A percentile compares a stretch with the other conserved stretches of the same genome.
These are phyloP conservation scores for Bombycilla garrulus DNA, from an alignment of 2,113 vertebrate genomes.

Conservation along the genomic window DNA sequence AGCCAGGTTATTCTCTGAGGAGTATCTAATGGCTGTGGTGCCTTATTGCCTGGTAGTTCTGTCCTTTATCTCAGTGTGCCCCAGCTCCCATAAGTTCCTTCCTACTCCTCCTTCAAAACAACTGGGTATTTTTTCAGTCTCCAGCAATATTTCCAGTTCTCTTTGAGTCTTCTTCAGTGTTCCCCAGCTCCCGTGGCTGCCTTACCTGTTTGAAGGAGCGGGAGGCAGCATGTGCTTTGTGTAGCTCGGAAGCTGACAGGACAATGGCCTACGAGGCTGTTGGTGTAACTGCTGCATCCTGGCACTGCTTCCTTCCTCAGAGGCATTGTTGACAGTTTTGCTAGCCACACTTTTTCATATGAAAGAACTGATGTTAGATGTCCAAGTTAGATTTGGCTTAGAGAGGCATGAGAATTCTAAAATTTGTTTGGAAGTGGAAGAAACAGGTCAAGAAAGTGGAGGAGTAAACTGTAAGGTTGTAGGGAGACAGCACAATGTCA, in stretches of 20 bases:
- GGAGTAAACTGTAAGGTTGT: neutral
- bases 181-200: neutral
- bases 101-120: neutral
- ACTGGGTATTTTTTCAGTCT: neutral
- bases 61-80: neutral
- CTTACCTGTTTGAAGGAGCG: neutral
- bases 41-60: neutral
- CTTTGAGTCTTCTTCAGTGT: neutral
- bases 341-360: fast-evolving
- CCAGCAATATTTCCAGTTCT: neutral
- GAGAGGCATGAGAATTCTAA: neutral
- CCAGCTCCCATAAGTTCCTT: fast-evolving
- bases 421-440: neutral
- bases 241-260: neutral
- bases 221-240: neutral
- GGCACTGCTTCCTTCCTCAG: neutral
- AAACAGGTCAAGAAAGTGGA: neutral
- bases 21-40: neutral
- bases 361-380: neutral
- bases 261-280: neutral
- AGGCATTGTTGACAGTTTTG: neutral
- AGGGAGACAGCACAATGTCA: neutral
- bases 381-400: neutral
- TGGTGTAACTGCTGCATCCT: neutral
- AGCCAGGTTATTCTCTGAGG: neutral